Evolutionary conservation across 2,797 vertebrate species (phyloP).

Genomic region (Triplophysa yarkandensis): DNA sequence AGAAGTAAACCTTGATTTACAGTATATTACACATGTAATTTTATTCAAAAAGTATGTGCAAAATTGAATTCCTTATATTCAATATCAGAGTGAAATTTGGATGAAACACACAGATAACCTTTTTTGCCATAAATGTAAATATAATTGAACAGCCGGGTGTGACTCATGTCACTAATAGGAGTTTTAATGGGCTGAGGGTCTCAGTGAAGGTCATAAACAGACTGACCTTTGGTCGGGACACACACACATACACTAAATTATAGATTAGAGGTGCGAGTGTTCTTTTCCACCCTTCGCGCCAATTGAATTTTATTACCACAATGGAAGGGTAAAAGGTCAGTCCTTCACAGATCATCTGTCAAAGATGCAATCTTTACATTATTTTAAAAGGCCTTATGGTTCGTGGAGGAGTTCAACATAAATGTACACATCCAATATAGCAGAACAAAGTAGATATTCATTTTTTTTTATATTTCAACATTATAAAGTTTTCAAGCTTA

Average conservation of each 20-base stretch:
- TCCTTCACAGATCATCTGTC: conserved; percentile 38
- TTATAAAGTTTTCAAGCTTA: background rate
- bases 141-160: conserved; percentile 64
- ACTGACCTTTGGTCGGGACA: conserved; percentile 51
- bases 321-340: conserved; percentile 56
- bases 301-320: conserved; percentile 20
- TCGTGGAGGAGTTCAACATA: background rate
- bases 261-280: conserved; percentile 1
- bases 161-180: conserved; percentile 68
- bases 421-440: background rate
- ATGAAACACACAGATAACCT: conserved; percentile 35
- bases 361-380: conserved; percentile 33
- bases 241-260: conserved; percentile 26
- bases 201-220: conserved; percentile 57
- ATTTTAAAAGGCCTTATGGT: conserved; percentile 15
- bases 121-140: conserved; percentile 34
- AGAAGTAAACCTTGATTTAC: background rate
- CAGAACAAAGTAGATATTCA: background rate
- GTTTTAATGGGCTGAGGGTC: conserved; percentile 64
- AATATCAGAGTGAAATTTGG: background rate
- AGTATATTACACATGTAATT: too few species aligned
- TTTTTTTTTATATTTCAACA: too few species aligned
- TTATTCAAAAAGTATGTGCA: too few species aligned
- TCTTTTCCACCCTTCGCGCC: conserved; percentile 17
- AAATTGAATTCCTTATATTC: background rate